phyloP scores from a whole-genome alignment of 2,113 vertebrate species.

The Perca fluviatilis region DNA sequence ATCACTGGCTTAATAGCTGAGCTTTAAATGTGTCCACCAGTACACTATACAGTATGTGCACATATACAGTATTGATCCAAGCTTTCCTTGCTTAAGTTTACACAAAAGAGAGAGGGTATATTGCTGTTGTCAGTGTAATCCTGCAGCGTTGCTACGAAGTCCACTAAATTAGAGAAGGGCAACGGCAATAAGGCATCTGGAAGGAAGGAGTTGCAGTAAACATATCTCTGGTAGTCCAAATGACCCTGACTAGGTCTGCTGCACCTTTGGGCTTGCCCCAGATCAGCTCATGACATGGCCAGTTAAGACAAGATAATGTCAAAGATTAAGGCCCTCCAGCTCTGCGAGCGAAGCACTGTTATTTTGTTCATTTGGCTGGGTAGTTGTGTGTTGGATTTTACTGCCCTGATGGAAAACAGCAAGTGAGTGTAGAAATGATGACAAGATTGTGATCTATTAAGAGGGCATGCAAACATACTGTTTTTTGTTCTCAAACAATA shows the following conservation, averaged over 20 bases:
- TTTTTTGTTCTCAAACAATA: not conserved
- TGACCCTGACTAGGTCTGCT: constrained; percentile 72
- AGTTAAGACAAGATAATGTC: constrained; percentile 75
- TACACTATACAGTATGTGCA: not conserved
- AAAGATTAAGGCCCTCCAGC: constrained; percentile 64
- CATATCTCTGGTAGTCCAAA: constrained; percentile 62
- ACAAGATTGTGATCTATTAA: not conserved
- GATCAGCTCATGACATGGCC: constrained; percentile 60
- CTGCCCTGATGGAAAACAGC: constrained; percentile 21
- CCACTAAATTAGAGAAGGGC: constrained; percentile 61
- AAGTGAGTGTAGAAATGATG: not conserved
- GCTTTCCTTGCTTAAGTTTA: constrained; percentile 15
- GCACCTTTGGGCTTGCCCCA: constrained; percentile 66
- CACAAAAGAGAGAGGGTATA: not conserved
- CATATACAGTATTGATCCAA: constrained; percentile 30
- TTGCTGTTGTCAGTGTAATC: constrained; percentile 38
- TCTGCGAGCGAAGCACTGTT: constrained; percentile 47
- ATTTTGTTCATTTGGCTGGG: constrained; percentile 55
- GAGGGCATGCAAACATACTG: too few relatives aligned
- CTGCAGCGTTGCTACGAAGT: constrained; percentile 61
- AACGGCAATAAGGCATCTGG: constrained; percentile 38
- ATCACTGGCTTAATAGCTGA: not conserved
- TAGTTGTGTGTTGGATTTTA: constrained; percentile 21
- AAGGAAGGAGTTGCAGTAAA: constrained; percentile 52
- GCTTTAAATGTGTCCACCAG: not conserved